These are phyloP conservation scores for Sitophilus oryzae DNA, from an alignment of 1,140 invertebrate genomes.

Conservation along the genomic window DNA sequence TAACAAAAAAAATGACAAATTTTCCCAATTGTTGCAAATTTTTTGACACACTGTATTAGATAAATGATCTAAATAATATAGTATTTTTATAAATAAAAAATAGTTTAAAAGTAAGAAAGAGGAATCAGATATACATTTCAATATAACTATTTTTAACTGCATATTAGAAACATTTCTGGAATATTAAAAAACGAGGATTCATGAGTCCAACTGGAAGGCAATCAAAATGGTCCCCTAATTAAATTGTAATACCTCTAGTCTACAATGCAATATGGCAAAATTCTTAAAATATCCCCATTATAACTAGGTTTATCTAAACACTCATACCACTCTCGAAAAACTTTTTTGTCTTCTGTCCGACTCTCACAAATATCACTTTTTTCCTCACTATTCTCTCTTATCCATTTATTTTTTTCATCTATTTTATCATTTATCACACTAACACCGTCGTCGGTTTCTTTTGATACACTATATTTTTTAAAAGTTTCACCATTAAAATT, in stretches of 20 bases:
- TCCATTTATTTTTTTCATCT: background rate
- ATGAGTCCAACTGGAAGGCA: background rate
- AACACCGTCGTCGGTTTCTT: conserved; percentile 18
- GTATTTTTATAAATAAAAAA: too few relatives aligned
- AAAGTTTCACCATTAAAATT: conserved; percentile 37
- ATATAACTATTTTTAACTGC: too few relatives aligned
- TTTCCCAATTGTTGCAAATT: too few relatives aligned
- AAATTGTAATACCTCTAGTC: conserved; percentile 53
- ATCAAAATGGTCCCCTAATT: background rate
- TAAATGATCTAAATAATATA: too few relatives aligned
- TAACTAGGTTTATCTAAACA: conserved; percentile 62
- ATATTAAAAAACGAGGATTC: too few relatives aligned
- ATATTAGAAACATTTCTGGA: too few relatives aligned
- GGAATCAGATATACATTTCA: too few relatives aligned
- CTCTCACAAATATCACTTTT: conserved; percentile 14
- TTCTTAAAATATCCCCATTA: conserved; percentile 67
- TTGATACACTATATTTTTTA: conserved; percentile 43
- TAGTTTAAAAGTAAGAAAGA: too few relatives aligned
- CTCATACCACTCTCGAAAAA: conserved; percentile 80
- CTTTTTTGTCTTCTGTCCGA: conserved; percentile 26
- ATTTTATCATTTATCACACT: conserved; percentile 17
- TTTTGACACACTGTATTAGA: too few relatives aligned
- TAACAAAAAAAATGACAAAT: too few relatives aligned
- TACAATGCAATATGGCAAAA: conserved; percentile 89
- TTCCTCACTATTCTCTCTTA: conserved; percentile 6